Conservation (phyloP, 2,797 vertebrate genomes). For the Peromyscus melanophrys region DNA sequence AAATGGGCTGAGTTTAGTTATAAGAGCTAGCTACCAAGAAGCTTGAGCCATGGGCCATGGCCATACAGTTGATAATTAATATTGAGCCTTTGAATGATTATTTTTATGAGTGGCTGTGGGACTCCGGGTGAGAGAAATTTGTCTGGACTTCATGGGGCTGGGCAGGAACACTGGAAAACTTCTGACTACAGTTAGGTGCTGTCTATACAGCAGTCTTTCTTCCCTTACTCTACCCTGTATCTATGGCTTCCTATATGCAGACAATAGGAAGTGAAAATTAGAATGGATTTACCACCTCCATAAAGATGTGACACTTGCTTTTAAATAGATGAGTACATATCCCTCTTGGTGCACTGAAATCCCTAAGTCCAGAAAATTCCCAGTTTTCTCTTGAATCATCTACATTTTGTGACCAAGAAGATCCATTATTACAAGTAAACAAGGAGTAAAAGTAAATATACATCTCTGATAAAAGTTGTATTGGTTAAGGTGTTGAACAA, state of each 20-base stretch:
- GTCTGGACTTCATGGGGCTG: too few species aligned
- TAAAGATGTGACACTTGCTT: background rate
- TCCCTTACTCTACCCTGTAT: background rate
- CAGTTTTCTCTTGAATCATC: constrained; percentile 10
- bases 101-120: too few species aligned
- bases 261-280: background rate
- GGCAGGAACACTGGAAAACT: too few species aligned
- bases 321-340: background rate
- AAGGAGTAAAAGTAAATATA: background rate
- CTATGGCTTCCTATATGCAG: background rate
- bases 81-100: too few species aligned
- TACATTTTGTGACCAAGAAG: background rate
- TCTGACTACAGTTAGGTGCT: background rate
- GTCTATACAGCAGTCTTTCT: background rate
- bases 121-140: too few species aligned
- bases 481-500: background rate
- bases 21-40: too few species aligned
- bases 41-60: too few species aligned
- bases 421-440: background rate
- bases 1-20: too few species aligned
- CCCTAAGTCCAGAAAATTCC: constrained; percentile 35
- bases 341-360: background rate
- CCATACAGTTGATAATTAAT: too few species aligned
- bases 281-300: background rate
- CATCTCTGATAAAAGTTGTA: background rate